phyloP scores from a whole-genome alignment of 2,797 vertebrate genomes.

The Tiaroga cobitis region DNA sequence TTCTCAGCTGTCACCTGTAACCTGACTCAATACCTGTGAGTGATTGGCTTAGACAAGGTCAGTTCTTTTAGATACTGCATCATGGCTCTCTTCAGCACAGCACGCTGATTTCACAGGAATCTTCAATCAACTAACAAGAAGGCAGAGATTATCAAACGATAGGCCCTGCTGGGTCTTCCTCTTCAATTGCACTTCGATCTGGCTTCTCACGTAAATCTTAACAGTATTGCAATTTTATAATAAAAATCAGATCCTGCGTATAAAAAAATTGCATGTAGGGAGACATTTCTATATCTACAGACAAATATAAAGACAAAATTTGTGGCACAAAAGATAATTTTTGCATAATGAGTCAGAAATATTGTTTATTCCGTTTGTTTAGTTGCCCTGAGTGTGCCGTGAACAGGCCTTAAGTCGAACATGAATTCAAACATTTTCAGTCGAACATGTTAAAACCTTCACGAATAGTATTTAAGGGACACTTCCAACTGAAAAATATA shows the following conservation, averaged over 20 bases:
- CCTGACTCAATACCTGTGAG: slow-evolving; percentile 81
- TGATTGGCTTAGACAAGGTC: slow-evolving; percentile 78
- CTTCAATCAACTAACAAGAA: slow-evolving; percentile 58
- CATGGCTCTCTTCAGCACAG: slow-evolving; percentile 64
- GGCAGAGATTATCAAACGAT: slow-evolving; percentile 53
- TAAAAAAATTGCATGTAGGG: not conserved
- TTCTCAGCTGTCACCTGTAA: slow-evolving; percentile 77
- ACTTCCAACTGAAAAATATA: not conserved
- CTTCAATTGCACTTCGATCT: slow-evolving; percentile 27
- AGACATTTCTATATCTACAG: no score
- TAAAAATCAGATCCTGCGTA: not conserved
- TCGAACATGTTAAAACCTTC: not conserved
- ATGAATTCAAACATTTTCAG: not conserved
- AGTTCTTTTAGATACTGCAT: slow-evolving; percentile 71
- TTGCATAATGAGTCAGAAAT: no score
- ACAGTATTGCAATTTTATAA: not conserved
- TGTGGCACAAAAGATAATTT: no score
- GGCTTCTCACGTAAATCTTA: not conserved
- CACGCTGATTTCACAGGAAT: slow-evolving; percentile 56
- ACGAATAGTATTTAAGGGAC: not conserved
- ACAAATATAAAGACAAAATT: no score
- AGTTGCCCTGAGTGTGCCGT: no score
- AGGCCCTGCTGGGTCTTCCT: slow-evolving; percentile 37
- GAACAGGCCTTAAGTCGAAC: not conserved
- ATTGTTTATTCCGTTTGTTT: not conserved